Percentiles rank a stretch among this genome's conserved stretches.
phyloP scores from a whole-genome alignment of 2,113 vertebrate species.

The Rhagologus leucostigma region DNA sequence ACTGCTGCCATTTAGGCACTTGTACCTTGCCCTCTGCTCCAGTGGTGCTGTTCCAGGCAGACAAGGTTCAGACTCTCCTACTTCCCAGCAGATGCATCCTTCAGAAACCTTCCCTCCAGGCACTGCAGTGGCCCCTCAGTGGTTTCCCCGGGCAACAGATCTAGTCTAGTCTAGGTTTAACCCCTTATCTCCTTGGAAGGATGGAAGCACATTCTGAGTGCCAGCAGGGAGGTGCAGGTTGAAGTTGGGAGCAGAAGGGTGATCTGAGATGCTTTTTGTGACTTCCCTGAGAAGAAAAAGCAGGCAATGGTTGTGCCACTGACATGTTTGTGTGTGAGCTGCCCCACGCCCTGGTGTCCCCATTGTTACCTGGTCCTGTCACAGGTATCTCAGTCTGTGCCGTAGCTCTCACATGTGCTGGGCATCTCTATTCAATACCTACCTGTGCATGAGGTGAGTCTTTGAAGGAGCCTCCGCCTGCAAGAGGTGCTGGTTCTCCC shows the following conservation, averaged over 20 bases:
- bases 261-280: background rate
- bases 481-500: background rate
- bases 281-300: background rate
- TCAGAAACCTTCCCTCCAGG: background rate
- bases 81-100: background rate
- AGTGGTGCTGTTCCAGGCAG: background rate
- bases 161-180: background rate
- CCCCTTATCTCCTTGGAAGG: background rate
- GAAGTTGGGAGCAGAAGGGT: background rate
- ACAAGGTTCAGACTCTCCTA: background rate
- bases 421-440: background rate
- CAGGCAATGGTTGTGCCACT: background rate
- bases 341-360: background rate
- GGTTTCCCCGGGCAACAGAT: conserved; percentile 6
- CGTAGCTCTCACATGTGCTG: background rate
- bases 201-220: background rate
- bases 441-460: background rate
- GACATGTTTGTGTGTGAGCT: background rate
- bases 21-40: background rate
- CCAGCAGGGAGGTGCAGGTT: background rate
- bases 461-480: background rate
- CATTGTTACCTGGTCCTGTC: background rate
- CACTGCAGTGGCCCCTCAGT: background rate
- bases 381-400: background rate
- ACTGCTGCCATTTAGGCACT: background rate